phyloP scores from a whole-genome alignment of 2,888 invertebrate genomes.

The Leptinotarsa rubiginosa region DNA sequence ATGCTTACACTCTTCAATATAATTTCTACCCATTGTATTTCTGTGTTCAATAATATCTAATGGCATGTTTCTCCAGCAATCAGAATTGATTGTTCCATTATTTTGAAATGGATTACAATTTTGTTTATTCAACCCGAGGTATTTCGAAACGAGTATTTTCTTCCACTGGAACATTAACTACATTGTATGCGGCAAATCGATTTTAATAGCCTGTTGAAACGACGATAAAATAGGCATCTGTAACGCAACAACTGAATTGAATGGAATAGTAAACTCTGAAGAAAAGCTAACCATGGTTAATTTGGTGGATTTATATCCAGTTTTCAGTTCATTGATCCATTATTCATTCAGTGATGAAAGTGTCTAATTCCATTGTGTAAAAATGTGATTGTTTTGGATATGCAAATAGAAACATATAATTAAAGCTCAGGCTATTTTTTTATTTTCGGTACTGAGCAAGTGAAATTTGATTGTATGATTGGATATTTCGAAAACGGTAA shows the following conservation, averaged over 20 bases:
- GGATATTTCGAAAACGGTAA: too few species aligned
- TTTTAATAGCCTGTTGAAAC: slow-evolving; percentile 37
- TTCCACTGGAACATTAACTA: slow-evolving; percentile 22
- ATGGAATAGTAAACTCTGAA: background rate
- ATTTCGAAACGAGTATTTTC: slow-evolving; percentile 20
- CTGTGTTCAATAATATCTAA: background rate
- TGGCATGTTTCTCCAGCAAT: background rate
- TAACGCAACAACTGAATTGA: slow-evolving; percentile 9
- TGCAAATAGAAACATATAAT: too few species aligned
- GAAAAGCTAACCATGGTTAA: background rate
- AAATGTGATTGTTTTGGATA: too few species aligned
- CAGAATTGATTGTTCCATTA: background rate
- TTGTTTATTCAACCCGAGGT: background rate
- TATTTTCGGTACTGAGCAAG: too few species aligned
- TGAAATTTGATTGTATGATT: too few species aligned
- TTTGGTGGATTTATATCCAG: background rate
- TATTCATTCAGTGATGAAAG: background rate
- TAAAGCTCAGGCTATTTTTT: too few species aligned
- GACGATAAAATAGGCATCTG: slow-evolving; percentile 33
- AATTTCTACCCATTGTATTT: background rate
- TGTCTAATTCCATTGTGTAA: too few species aligned
- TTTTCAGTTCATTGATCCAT: background rate
- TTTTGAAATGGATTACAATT: slow-evolving; percentile 1
- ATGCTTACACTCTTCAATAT: background rate
- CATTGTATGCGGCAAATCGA: slow-evolving; percentile 33